Base-by-base conservation (phyloP, 1,140 invertebrate genomes). In the Drosophila watanabei region DNA sequence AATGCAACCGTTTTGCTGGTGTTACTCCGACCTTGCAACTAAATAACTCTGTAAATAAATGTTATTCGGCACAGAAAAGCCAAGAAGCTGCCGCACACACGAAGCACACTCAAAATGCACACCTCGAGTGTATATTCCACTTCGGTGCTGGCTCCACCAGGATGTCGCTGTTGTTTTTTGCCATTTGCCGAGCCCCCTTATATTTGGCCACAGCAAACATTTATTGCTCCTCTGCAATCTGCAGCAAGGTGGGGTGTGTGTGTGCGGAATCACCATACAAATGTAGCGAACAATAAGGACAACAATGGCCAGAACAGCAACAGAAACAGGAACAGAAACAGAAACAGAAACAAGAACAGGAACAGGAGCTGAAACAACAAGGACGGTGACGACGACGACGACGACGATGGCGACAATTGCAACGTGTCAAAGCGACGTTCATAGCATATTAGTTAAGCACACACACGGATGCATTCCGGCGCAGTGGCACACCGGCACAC, bases 401-500 rank as follows among this genome's bases (percentile, higher is more conserved):
- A 69, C 35, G 18, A 32, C 48, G 43, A 63, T 16, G 61, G 81
- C 80, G 71, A 79, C 82, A 85, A 86, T 79, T 86, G 82, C 79
- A 85, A 85, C 73, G 82, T 86, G 82, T 72, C 82, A 68, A 68
- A 86, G 68, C 82, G 73, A 59, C 62, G 78, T 61, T 54, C 66
- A 61, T 68, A 46, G 78, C 72, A 81, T 86, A 82, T 85, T 85
- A 81, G 82, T 82, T 81, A 78, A 81, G 82, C 48, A 85, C 65
- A 54, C 48, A 71, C 45, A 45, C 71, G 41, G 24, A 46, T 56
- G 33, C 52, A 20, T 37, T 16, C 52, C 33, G 33, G 52, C 18
- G 14, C 20, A 32, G 32, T 13, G 28, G 39, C 54, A 33, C 28
- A 41, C 37, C 14, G 28, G 62, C 58, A 46, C 58, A 80, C 71